These are phyloP conservation scores for Microctonus aethiopoides DNA, from an alignment of 2,888 invertebrate genomes.

Conservation along the genomic window DNA sequence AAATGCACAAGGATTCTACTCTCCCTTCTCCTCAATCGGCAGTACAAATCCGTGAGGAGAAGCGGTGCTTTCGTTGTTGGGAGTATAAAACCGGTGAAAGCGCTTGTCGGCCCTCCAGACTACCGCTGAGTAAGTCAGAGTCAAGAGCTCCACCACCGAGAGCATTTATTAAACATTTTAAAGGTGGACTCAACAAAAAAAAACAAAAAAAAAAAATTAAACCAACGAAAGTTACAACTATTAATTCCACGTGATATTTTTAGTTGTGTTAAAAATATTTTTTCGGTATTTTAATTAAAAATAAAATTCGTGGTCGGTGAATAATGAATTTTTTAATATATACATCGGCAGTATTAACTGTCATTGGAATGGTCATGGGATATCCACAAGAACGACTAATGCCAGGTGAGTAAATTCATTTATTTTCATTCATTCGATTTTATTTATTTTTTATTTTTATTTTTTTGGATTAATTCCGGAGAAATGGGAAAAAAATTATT, in stretches of 20 bases:
- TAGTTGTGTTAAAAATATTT: neutral
- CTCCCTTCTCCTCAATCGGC: slow-evolving; percentile 24
- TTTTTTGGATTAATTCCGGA: neutral
- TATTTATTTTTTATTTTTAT: neutral
- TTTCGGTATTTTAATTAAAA: neutral
- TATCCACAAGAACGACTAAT: slow-evolving; percentile 60
- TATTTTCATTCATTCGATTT: neutral
- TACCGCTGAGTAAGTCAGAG: slow-evolving; percentile 61
- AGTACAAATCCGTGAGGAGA: slow-evolving; percentile 38
- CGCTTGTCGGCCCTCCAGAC: slow-evolving; percentile 64
- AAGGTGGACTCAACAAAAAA: slow-evolving; percentile 14
- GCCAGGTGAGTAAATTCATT: slow-evolving; percentile 52
- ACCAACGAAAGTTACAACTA: no score
- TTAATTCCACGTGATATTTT: neutral
- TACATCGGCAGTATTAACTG: slow-evolving; percentile 45
- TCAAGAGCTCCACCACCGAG: slow-evolving; percentile 51
- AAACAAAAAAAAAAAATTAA: neutral
- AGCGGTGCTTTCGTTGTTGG: slow-evolving; percentile 60
- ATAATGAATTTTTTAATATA: slow-evolving; percentile 44
- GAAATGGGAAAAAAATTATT: neutral
- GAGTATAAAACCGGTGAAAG: slow-evolving; percentile 67
- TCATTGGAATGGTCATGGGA: slow-evolving; percentile 56
- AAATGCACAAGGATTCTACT: slow-evolving; percentile 40
- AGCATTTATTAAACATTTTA: neutral
- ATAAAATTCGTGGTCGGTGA: neutral